A percentile compares a stretch with the other conserved stretches of the same genome.
Evolutionary conservation across 2,113 vertebrate genomes (phyloP).

Genomic region (Columba livia): DNA sequence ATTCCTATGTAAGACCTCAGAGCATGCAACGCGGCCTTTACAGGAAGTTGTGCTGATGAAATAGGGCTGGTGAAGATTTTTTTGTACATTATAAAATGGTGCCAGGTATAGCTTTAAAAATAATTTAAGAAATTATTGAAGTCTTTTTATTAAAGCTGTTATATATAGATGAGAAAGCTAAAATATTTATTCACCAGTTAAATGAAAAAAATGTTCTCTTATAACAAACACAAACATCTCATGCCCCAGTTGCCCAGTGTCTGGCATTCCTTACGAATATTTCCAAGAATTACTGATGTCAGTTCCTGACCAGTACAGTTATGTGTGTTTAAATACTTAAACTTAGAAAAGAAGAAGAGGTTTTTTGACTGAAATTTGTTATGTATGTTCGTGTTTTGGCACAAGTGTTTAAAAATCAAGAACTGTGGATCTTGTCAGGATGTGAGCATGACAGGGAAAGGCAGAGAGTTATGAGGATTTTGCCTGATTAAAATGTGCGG

Average conservation of each 20-base stretch:
- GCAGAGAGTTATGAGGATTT: background rate
- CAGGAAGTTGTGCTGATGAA: background rate
- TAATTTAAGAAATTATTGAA: background rate
- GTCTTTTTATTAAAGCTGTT: background rate
- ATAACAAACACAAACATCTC: background rate
- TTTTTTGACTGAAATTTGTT: background rate
- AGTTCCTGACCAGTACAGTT: background rate
- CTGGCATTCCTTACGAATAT: background rate
- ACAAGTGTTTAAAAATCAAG: background rate
- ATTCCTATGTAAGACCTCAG: background rate
- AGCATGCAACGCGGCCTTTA: background rate
- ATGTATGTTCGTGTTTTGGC: background rate
- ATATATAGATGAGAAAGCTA: background rate
- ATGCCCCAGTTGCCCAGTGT: fast-evolving
- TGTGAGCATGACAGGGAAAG: background rate
- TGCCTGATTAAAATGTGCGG: background rate
- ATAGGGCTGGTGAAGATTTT: background rate
- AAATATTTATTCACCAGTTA: background rate
- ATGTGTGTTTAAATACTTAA: background rate
- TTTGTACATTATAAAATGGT: background rate
- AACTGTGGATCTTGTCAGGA: background rate
- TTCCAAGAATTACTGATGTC: background rate
- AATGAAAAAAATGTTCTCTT: background rate
- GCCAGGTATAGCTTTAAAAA: background rate
- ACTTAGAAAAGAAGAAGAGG: background rate